Evolutionary conservation across 2,797 vertebrate species (phyloP).

Genomic region (Centropyge bicolor): DNA sequence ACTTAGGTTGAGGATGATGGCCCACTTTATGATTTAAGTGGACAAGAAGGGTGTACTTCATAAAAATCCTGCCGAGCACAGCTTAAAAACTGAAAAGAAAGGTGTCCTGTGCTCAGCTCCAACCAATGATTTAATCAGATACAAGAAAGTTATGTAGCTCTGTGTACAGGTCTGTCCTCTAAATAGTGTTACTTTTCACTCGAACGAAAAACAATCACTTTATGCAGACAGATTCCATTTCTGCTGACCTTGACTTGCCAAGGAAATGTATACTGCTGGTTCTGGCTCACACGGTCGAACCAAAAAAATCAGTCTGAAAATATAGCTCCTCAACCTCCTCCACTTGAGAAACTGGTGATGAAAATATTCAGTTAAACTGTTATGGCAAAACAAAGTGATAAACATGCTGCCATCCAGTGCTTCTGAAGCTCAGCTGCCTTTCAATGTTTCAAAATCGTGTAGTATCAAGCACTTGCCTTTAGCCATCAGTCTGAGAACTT

Average conservation of each 20-base stretch:
- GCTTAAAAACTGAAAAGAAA: not conserved
- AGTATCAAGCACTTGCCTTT: too few species aligned
- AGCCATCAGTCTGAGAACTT: too few species aligned
- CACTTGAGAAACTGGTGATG: not conserved
- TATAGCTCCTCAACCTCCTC: not conserved
- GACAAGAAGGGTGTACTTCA: slow-evolving; percentile 11
- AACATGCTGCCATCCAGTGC: too few species aligned
- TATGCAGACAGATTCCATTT: slow-evolving; percentile 9
- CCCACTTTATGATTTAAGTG: slow-evolving; percentile 31
- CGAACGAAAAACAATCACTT: not conserved
- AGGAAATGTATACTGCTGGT: not conserved
- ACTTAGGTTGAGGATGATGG: slow-evolving; percentile 16
- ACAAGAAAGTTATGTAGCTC: not conserved
- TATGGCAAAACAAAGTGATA: too few species aligned
- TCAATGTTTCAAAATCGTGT: too few species aligned
- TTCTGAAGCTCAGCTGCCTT: too few species aligned
- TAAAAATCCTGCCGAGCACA: slow-evolving; percentile 18
- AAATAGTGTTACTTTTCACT: slow-evolving; percentile 16
- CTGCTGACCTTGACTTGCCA: not conserved
- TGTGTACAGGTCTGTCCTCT: not conserved
- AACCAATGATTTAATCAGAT: slow-evolving; percentile 21
- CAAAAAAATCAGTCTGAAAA: not conserved
- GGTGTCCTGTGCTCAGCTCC: not conserved
- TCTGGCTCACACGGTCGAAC: not conserved
- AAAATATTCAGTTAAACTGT: too few species aligned